These are phyloP conservation scores for Melospiza melodia DNA, from an alignment of 2,113 vertebrate species.

Conservation along the genomic window DNA sequence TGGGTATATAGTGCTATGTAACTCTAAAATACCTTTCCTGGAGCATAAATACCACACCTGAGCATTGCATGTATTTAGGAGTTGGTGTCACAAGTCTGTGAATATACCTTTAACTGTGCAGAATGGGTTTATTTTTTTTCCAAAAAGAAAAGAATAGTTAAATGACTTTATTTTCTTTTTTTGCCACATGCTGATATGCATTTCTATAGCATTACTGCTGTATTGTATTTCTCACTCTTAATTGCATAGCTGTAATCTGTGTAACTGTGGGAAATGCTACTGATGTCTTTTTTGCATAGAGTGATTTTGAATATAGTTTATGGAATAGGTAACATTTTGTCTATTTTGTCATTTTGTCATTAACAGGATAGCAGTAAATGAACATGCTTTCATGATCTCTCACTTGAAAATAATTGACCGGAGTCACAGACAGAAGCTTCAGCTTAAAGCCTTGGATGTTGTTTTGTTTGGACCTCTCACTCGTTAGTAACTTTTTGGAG, in stretches of 20 bases:
- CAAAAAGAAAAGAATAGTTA: not conserved
- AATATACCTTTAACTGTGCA: not conserved
- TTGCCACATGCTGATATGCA: accelerated
- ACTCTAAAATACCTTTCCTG: not conserved
- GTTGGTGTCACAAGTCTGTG: not conserved
- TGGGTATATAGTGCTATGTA: not conserved
- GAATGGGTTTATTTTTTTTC: not conserved
- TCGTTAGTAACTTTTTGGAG: conserved; percentile 82
- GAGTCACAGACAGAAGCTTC: conserved; percentile 96
- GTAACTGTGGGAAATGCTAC: not conserved
- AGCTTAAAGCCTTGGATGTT: conserved; percentile 95
- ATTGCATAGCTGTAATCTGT: not conserved
- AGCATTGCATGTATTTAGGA: not conserved
- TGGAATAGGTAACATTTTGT: not conserved
- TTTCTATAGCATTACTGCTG: not conserved
- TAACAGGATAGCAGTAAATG: conserved; percentile 95
- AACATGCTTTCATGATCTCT: conserved; percentile 90
- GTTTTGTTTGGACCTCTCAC: conserved; percentile 95
- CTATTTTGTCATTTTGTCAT: too few species aligned
- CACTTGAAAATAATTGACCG: conserved; percentile 95
- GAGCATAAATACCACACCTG: not conserved
- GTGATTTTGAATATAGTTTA: not conserved
- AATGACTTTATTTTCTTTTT: not conserved
- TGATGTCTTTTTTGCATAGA: not conserved
- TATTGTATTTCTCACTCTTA: not conserved